Evolutionary conservation across 2,888 invertebrate species (phyloP), one percentile per base, ranked within the genome.

Genomic region (Herminia tarsipennalis): DNA sequence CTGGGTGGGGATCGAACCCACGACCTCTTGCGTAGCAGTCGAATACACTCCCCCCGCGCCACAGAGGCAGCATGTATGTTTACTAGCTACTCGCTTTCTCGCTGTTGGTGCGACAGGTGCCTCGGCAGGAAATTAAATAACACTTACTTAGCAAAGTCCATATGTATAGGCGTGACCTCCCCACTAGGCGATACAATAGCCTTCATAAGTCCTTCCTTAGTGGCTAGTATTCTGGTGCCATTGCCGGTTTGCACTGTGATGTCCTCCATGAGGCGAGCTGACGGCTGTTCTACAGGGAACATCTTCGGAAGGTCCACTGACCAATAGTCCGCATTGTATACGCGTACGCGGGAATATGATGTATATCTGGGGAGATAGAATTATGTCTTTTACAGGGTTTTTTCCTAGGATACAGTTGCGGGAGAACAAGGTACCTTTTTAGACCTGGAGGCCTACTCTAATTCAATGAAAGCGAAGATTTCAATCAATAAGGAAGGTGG

Each of bases 61-160:
- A n/a, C n/a, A n/a, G n/a, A n/a, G n/a, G n/a, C n/a, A n/a, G n/a
- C n/a, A n/a, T n/a, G n/a, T n/a, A n/a, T n/a, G n/a, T n/a, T n/a
- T n/a, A n/a, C n/a, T n/a, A n/a, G n/a, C n/a, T n/a, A n/a, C n/a
- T n/a, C n/a, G n/a, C n/a, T n/a, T n/a, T n/a, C n/a, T n/a, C n/a
- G n/a, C n/a, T n/a, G n/a, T n/a, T n/a, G n/a, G n/a, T n/a, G n/a
- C n/a, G n/a, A n/a, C n/a, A n/a, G n/a, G n/a, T n/a, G n/a, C n/a
- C n/a, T n/a, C n/a, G n/a, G n/a, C n/a, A 20, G 3, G 2, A 27
- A 1, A 2, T 18, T 32, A 17, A 17, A 33, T 9, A 25, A n/a
- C 2, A 92, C 93, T 92, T 92, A 95, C 92, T 94, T 95, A 0
- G 95, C 94, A 84, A 96, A 97, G 77, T 96, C 95, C 72, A 97